phyloP scores from a whole-genome alignment of 1,140 invertebrate species.

The Lepidotrigona ventralis region DNA sequence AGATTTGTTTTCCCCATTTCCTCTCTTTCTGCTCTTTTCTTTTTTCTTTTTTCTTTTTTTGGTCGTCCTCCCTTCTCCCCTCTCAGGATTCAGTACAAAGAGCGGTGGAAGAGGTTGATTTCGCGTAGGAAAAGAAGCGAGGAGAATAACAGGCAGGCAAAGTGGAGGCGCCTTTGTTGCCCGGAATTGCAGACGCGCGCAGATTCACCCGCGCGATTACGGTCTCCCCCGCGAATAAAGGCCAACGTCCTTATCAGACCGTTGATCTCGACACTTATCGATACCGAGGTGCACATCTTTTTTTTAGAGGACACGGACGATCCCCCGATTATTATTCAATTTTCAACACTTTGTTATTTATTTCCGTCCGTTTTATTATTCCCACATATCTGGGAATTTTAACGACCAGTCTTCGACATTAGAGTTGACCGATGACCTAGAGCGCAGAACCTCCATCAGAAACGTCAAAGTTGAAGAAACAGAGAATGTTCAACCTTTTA shows the following conservation, averaged over 20 bases:
- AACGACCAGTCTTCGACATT: no score
- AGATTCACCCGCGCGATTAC: slow-evolving; percentile 27
- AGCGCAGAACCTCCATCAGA: no score
- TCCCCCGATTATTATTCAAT: background rate
- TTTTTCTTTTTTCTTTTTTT: background rate
- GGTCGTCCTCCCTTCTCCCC: no score
- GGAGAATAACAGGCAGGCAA: background rate
- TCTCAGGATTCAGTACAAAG: background rate
- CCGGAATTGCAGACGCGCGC: slow-evolving; percentile 34
- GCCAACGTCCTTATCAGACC: slow-evolving; percentile 36
- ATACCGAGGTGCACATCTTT: slow-evolving; percentile 33
- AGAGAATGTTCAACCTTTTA: no score
- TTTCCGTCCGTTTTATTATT: background rate
- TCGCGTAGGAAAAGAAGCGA: background rate
- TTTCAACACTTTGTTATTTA: background rate
- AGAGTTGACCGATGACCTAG: no score
- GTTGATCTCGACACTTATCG: slow-evolving; percentile 37
- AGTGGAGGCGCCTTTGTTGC: background rate
- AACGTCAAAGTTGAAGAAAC: no score
- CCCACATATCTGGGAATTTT: no score
- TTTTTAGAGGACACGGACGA: background rate
- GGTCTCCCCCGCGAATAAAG: slow-evolving; percentile 26
- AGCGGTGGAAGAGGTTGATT: slow-evolving; percentile 5
- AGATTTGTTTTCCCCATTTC: background rate
- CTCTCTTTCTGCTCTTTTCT: background rate